Percentiles rank a stretch among this genome's conserved stretches.
Conservation (phyloP, 2,113 vertebrate genomes). For the Pseudopodoces humilis region DNA sequence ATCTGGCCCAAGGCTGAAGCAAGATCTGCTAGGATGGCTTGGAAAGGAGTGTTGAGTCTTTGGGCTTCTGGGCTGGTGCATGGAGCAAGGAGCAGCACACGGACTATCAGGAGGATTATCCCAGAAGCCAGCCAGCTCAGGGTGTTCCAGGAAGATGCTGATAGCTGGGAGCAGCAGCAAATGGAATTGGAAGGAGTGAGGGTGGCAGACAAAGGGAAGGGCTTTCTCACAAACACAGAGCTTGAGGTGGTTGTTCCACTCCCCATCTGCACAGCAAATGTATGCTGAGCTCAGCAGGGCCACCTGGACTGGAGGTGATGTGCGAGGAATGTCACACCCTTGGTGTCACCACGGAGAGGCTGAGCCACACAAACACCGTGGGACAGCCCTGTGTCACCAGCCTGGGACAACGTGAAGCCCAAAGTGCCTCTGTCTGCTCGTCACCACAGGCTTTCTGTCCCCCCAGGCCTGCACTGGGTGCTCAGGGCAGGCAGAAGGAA, state of each 20-base stretch:
- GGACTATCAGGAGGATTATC: neutral
- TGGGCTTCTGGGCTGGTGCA: neutral
- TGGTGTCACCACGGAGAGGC: too few species aligned
- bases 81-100: neutral
- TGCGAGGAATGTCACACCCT: neutral
- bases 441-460: neutral
- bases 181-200: neutral
- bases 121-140: neutral
- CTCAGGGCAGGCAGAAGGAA: neutral
- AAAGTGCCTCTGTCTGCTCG: accelerated
- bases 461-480: neutral
- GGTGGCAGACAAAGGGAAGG: neutral
- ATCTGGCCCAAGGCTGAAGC: neutral
- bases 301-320: accelerated
- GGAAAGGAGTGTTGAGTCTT: neutral
- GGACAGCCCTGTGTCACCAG: accelerated
- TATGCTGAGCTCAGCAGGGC: neutral
- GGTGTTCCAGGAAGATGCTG: neutral
- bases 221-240: neutral
- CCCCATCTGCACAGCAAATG: accelerated
- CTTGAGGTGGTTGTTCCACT: accelerated
- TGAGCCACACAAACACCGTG: accelerated
- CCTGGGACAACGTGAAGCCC: accelerated
- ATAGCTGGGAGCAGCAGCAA: neutral
- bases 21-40: neutral